A percentile compares a stretch with the other conserved stretches of the same genome.
Conservation (phyloP, 2,113 vertebrate species). For the Scalopus aquaticus region DNA sequence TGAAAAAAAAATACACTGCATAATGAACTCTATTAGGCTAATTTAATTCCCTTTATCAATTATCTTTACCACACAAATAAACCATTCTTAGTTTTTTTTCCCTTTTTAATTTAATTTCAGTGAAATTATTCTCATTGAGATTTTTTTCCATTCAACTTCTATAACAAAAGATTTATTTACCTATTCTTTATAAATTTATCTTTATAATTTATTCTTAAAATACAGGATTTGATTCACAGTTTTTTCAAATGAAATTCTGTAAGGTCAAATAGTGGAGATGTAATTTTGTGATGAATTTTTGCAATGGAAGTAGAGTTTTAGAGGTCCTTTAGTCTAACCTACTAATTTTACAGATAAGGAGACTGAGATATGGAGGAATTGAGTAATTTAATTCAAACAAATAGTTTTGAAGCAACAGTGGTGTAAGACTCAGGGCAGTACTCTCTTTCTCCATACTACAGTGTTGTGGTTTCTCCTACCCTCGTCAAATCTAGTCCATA, state of each 20-base stretch:
- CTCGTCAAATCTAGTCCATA: neutral
- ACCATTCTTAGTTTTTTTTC: neutral
- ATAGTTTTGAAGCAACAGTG: neutral
- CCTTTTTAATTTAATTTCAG: neutral
- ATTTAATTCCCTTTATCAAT: conserved; percentile 7
- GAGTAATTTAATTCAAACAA: neutral
- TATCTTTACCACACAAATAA: neutral
- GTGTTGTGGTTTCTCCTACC: neutral
- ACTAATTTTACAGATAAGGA: neutral
- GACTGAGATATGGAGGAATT: neutral
- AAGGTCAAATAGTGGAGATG: neutral
- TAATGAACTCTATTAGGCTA: neutral
- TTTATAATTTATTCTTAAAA: neutral
- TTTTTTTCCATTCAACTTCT: conserved; percentile 3
- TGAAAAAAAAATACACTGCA: neutral
- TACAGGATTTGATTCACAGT: neutral
- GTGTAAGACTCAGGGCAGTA: neutral
- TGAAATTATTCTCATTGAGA: neutral
- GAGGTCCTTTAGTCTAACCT: neutral
- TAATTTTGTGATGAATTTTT: neutral
- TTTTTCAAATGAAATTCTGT: neutral
- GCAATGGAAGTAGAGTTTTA: neutral
- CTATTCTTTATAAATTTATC: neutral
- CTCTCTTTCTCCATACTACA: neutral
- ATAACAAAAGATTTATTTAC: neutral